Evolutionary conservation across 2,797 vertebrate genomes (phyloP), one percentile per base, ranked within the genome.

Genomic region (Siniperca obscura): DNA sequence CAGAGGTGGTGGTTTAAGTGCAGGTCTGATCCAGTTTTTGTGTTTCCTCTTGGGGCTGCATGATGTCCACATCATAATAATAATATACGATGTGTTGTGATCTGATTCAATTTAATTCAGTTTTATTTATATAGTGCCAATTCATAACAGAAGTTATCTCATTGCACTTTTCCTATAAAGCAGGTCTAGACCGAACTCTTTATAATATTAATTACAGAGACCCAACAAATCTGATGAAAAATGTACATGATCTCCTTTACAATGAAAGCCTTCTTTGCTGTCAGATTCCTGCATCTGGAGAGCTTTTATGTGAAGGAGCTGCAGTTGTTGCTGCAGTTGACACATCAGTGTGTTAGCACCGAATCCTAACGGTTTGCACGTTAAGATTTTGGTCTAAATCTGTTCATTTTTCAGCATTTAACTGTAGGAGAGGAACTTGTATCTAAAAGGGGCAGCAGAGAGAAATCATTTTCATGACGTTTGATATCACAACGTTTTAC

Each of bases 1-100:
- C 38, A 6, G 16, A 67, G 87, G 88, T 90, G 88, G 76, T 70
- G 86, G 89, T 73, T 78, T 67, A n/a, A 48, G 57, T 48, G 74
- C 19, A 52, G 42, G 69, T 57, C 53, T 2, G 4, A 46, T 57
- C 64, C 1, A 5, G 74, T 84, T 53, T 76, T 67, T 60, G 27
- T 21, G 36, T 42, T 75, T 46, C 68, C 42, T 85, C 53, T 46
- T 12, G 1, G 55, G 69, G 68, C 74, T 86, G 71, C 81, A 83
- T 1, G 4, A 59, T 7, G 10, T 70, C 55, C 7, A 25, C 1
- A 66, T n/a, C 1, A 38, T 50, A 21, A 48, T 17, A 6, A 16
- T n/a, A 11, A 14, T 17, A 5, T 36, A 36, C 36, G 0, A 5
- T 36, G 36, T 36, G 36, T 36, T 36, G 36, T 30, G 30, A 30